Evolutionary conservation across 1,140 invertebrate species (phyloP).

Genomic region (Melanaphis sacchari): DNA sequence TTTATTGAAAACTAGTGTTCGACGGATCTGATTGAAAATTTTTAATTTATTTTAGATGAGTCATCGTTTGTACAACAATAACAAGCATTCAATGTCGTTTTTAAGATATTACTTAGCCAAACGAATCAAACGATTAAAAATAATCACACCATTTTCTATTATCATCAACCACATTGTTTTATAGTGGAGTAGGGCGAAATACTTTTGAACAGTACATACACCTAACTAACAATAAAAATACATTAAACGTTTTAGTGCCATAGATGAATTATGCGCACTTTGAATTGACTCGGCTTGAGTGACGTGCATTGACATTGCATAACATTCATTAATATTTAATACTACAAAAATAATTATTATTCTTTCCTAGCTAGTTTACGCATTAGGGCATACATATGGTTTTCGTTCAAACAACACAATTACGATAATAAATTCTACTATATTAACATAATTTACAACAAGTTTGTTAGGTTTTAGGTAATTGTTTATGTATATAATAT

Average conservation of each 20-base stretch:
- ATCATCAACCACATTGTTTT: background rate
- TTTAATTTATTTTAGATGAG: background rate
- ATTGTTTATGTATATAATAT: constrained; percentile 47
- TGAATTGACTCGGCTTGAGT: background rate
- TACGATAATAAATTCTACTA: constrained; percentile 41
- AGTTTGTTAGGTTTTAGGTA: constrained; percentile 52
- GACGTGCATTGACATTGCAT: background rate
- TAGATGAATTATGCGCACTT: background rate
- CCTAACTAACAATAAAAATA: background rate
- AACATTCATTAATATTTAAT: background rate
- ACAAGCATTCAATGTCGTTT: background rate
- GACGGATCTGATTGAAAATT: background rate
- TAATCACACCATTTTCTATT: background rate
- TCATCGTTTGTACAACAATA: background rate
- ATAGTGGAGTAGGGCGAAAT: background rate
- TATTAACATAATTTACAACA: constrained; percentile 57
- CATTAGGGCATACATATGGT: background rate
- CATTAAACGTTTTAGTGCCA: background rate
- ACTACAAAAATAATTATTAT: constrained; percentile 24
- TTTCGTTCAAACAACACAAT: constrained; percentile 28
- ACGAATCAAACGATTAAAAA: background rate
- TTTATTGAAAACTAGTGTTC: too few species aligned
- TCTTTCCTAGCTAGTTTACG: constrained; percentile 27
- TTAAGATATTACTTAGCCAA: background rate
- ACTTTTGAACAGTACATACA: background rate